Percentiles rank a stretch among this genome's conserved stretches.
phyloP scores from a whole-genome alignment of 2,113 vertebrate genomes.

The Bothrops jararaca region DNA sequence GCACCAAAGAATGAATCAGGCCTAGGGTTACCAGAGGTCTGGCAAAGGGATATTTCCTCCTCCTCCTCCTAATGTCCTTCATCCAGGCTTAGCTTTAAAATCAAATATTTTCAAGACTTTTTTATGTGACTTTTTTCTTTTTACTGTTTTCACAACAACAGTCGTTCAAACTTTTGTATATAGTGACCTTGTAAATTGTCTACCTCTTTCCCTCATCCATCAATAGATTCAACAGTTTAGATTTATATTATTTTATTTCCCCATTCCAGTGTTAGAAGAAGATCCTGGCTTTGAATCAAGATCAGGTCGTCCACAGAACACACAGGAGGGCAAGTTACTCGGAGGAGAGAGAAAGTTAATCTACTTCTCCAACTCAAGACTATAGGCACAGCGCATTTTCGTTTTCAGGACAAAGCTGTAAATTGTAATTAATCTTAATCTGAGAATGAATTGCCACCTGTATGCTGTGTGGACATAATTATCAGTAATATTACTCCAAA shows the following conservation, averaged over 20 bases:
- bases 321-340: too few species aligned
- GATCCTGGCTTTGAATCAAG: not conserved
- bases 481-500: not conserved
- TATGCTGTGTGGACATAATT: not conserved
- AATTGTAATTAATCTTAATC: not conserved
- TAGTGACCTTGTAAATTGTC: not conserved
- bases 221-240: not conserved
- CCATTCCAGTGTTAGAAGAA: not conserved
- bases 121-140: not conserved
- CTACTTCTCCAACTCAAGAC: not conserved
- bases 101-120: not conserved
- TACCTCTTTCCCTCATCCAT: not conserved
- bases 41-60: not conserved
- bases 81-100: not conserved
- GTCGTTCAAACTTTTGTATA: not conserved
- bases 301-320: not conserved
- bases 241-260: not conserved
- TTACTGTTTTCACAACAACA: not conserved
- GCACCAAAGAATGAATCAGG: not conserved
- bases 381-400: not conserved
- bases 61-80: not conserved
- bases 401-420: not conserved
- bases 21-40: not conserved
- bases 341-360: not conserved
- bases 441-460: not conserved